These are phyloP conservation scores for Oophaga sylvatica DNA, from an alignment of 2,797 vertebrate species.

Conservation along the genomic window DNA sequence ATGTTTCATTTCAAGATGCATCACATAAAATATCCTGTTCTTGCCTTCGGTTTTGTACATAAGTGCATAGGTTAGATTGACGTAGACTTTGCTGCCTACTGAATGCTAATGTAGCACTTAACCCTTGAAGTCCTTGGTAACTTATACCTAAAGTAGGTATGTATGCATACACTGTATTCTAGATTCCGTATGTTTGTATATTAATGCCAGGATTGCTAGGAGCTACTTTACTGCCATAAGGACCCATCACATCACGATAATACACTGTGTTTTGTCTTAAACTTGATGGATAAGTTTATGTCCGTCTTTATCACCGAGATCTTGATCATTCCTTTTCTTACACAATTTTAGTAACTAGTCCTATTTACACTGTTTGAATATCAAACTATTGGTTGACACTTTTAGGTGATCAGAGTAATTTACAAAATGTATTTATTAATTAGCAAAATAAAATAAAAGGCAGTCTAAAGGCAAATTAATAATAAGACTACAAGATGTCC, in stretches of 20 bases:
- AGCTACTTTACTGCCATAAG: conserved; percentile 16
- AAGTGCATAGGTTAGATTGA: conserved; percentile 14
- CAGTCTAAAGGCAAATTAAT: background rate
- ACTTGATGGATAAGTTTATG: background rate
- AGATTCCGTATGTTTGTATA: background rate
- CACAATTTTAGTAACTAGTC: conserved; percentile 2
- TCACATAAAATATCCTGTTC: background rate
- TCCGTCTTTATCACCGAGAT: conserved; percentile 1
- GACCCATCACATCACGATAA: background rate
- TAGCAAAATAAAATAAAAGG: background rate
- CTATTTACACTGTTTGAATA: background rate
- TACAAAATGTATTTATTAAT: conserved; percentile 8
- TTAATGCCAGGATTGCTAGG: background rate
- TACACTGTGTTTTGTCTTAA: conserved; percentile 16
- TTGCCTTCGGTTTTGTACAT: conserved; percentile 18
- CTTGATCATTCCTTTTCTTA: conserved; percentile 29
- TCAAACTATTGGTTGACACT: background rate
- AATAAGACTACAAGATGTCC: background rate
- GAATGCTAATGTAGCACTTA: conserved; percentile 38
- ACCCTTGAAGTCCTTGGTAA: background rate
- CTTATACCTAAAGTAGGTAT: conserved; percentile 24
- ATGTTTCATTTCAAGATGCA: background rate
- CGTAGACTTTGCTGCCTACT: background rate
- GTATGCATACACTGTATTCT: conserved; percentile 1
- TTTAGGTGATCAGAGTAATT: background rate